Evolutionary conservation across 2,888 invertebrate genomes (phyloP).

Genomic region (Theretra japonica): DNA sequence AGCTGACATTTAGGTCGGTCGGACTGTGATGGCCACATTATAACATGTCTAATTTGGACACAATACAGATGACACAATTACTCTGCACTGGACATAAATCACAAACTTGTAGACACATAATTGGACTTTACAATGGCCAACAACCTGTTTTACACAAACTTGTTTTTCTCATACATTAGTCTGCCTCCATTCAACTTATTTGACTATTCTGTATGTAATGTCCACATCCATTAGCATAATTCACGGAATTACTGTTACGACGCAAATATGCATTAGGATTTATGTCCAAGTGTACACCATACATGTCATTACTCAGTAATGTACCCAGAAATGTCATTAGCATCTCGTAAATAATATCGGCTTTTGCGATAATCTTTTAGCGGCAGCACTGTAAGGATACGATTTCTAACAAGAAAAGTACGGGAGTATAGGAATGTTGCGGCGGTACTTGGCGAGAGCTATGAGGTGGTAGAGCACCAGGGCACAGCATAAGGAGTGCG

Average conservation of each 20-base stretch:
- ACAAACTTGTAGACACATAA: neutral
- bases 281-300: neutral
- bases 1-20: slow-evolving; percentile 8
- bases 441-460: neutral
- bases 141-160: slow-evolving; percentile 7
- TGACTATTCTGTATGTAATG: slow-evolving; percentile 9
- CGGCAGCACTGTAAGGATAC: neutral
- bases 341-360: neutral
- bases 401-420: slow-evolving; percentile 5
- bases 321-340: neutral
- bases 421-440: neutral
- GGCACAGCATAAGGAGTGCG: neutral
- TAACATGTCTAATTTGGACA: neutral
- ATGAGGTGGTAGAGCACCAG: neutral
- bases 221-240: no score
- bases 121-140: neutral
- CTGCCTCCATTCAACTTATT: slow-evolving; percentile 12
- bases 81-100: neutral
- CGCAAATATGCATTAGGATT: neutral
- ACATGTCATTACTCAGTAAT: neutral
- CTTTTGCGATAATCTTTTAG: neutral
- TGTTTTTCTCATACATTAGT: neutral
- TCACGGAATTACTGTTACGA: neutral
- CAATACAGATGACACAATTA: neutral
- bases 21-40: neutral